Base-by-base conservation (phyloP, 2,888 invertebrate species). In the Lottia gigantea region DNA sequence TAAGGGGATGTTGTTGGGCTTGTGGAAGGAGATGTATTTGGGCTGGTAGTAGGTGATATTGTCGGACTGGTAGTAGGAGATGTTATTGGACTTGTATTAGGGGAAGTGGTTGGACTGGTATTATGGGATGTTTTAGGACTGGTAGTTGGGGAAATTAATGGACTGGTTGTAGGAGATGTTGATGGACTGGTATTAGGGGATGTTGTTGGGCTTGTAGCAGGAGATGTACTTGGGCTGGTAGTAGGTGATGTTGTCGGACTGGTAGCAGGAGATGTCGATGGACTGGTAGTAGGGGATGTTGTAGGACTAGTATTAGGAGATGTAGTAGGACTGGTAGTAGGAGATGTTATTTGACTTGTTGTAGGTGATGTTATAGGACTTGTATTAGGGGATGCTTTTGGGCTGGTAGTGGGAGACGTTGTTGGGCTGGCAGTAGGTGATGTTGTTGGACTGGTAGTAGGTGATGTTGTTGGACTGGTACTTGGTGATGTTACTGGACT, bases 351-450 rank as follows among this genome's bases (percentile, higher is more conserved):
- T 1, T n/a, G 49, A 16, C 49, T 55, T 2, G 49, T 55, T 0
- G n/a, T 55, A 55, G 49, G 49, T 1, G 49, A 55, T 0, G 49
- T 55, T n/a, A 11, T 2, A n/a, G 49, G 49, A 16, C 49, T 55
- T n/a, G 49, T 55, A 19, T n/a, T 55, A 55, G 49, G 49, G 1
- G 49, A 55, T n/a, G 49, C n/a, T 16, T 4, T 55, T 16, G 49
- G 49, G n/a, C 49, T 55, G n/a, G 49, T 55, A 16, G 49, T n/a
- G n/a, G 49, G 49, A 1, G 49, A 55, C 0, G 49, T 55, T 55
- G n/a, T n/a, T n/a, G 49, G 49, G n/a, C 49, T 55, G n/a, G 49
- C n/a, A 55, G 49, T 55, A 55, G 49, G 49, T n/a, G 49, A 55
- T 3, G 49, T 55, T 16, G n/a, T 55, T 55, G 49, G 49, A n/a